phyloP scores from a whole-genome alignment of 1,140 invertebrate genomes.

The Drosophila guanche region DNA sequence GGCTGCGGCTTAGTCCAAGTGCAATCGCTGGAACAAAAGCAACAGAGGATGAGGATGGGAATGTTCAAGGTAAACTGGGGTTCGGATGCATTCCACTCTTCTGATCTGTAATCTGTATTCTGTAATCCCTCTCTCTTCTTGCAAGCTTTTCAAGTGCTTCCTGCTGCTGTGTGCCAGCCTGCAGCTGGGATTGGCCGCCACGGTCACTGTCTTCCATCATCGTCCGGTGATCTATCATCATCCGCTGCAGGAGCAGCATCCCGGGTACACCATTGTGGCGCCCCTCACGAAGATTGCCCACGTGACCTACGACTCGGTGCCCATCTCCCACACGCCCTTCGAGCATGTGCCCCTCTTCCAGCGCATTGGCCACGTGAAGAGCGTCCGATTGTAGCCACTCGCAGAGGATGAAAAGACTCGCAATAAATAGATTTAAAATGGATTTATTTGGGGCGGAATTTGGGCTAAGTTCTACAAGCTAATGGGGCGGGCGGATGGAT shows the following conservation, averaged over 20 bases:
- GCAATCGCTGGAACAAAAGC: constrained; percentile 24
- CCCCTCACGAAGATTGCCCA: constrained; percentile 74
- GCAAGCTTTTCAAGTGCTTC: constrained; percentile 11
- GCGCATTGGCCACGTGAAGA: constrained; percentile 68
- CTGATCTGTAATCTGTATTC: constrained; percentile 11
- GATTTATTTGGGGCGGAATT: constrained; percentile 59
- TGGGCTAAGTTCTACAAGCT: constrained; percentile 49
- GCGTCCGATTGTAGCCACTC: constrained; percentile 18
- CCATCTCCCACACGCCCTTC: constrained; percentile 66
- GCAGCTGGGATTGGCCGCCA: constrained; percentile 31
- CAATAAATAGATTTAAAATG: constrained; percentile 1
- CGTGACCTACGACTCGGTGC: constrained; percentile 75
- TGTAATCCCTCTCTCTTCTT: not conserved
- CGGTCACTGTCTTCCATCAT: constrained; percentile 55
- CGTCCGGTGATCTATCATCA: constrained; percentile 62
- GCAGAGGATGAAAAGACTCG: not conserved
- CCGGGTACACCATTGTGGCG: constrained; percentile 70
- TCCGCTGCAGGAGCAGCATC: constrained; percentile 45
- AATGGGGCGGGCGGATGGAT: constrained; percentile 31
- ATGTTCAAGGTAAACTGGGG: constrained; percentile 45
- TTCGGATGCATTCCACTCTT: not conserved
- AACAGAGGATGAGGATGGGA: constrained; percentile 19
- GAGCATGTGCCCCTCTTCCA: constrained; percentile 79
- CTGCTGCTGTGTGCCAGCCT: constrained; percentile 11
- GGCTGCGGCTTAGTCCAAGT: constrained; percentile 46